A percentile compares a stretch with the other conserved stretches of the same genome.
These are phyloP conservation scores for Bombyx mandarina DNA, from an alignment of 1,140 invertebrate species.

Conservation along the genomic window DNA sequence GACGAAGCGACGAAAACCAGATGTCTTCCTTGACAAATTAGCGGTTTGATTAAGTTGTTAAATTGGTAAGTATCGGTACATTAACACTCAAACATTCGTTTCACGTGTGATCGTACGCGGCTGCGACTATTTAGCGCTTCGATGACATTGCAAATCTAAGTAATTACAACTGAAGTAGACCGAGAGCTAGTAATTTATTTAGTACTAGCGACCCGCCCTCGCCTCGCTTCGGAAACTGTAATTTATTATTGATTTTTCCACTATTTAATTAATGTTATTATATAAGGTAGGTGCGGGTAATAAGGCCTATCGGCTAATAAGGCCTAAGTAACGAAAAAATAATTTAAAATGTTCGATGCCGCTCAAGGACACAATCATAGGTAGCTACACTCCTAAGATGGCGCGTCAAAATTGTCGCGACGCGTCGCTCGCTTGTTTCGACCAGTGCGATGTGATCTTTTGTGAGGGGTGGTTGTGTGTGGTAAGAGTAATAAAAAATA, in stretches of 20 bases:
- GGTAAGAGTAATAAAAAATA: neutral
- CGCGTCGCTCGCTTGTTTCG: neutral
- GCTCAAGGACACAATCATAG: neutral
- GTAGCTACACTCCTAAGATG: neutral
- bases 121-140: constrained; percentile 5
- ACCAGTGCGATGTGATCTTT: neutral
- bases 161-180: constrained; percentile 2
- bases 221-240: too few species aligned
- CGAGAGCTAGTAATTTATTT: neutral
- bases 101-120: constrained; percentile 1
- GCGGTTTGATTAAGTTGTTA: neutral
- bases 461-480: neutral
- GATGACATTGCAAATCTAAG: constrained; percentile 3
- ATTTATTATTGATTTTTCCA: too few species aligned
- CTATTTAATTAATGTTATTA: neutral
- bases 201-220: neutral
- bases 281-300: constrained; percentile 14
- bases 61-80: neutral
- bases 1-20: neutral
- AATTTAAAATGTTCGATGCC: neutral
- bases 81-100: constrained; percentile 1
- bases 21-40: neutral
- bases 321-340: constrained; percentile 1
- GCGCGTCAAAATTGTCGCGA: too few species aligned
- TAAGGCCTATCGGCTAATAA: constrained; percentile 13